Evolutionary conservation across 2,888 invertebrate genomes (phyloP).

Genomic region (Petrophora chlorosata): DNA sequence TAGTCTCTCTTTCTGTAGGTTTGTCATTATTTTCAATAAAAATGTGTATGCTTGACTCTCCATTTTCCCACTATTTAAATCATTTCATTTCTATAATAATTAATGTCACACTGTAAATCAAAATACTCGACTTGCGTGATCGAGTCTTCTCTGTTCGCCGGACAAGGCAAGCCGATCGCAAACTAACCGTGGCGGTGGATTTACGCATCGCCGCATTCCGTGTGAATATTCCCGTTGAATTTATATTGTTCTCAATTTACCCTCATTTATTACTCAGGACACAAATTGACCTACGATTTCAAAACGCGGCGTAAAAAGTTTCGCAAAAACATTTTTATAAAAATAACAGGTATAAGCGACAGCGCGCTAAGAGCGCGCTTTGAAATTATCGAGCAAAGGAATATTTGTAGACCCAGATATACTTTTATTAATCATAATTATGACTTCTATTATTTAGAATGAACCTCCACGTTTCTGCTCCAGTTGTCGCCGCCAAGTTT

Average conservation of each 20-base stretch:
- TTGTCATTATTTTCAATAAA: too few species aligned
- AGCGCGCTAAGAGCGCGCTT: too few species aligned
- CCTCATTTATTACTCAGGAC: constrained; percentile 58
- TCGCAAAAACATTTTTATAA: too few species aligned
- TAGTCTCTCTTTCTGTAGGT: too few species aligned
- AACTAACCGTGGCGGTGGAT: constrained; percentile 71
- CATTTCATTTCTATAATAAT: too few species aligned
- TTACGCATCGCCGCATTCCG: constrained; percentile 72
- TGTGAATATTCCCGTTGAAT: constrained; percentile 71
- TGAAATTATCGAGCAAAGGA: too few species aligned
- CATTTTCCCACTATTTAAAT: too few species aligned
- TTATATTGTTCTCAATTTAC: constrained; percentile 68
- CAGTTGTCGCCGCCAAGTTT: constrained; percentile 56
- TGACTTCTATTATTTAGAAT: background rate
- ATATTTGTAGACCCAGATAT: too few species aligned
- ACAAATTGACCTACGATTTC: constrained; percentile 34
- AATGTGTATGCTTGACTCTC: too few species aligned
- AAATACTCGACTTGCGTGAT: constrained; percentile 52
- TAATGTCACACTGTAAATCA: constrained; percentile 26
- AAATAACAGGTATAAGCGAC: too few species aligned
- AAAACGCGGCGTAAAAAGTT: constrained; percentile 13
- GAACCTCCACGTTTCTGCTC: constrained; percentile 47
- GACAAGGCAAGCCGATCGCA: constrained; percentile 56
- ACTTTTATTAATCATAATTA: too few species aligned
- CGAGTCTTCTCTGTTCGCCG: constrained; percentile 50